Percentiles rank a stretch among this genome's conserved stretches.
Evolutionary conservation across 2,113 vertebrate genomes (phyloP).

Genomic region (Oenanthe oenanthe): DNA sequence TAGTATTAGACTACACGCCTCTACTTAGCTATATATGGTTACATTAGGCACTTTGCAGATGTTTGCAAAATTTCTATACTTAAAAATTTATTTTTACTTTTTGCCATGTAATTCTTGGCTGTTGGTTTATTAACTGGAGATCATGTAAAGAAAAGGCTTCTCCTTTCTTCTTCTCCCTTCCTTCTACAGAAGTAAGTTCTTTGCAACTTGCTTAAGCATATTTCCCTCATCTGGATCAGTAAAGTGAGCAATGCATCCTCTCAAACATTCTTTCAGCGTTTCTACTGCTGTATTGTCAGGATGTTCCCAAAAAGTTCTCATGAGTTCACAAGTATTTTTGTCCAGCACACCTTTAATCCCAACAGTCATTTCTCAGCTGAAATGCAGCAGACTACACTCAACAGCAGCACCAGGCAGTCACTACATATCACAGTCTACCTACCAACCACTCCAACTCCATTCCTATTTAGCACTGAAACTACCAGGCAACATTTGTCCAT

Average conservation of each 20-base stretch:
- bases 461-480: neutral
- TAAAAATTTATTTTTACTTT: neutral
- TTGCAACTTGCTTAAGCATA: neutral
- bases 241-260: neutral
- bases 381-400: neutral
- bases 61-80: neutral
- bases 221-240: neutral
- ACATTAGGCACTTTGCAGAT: neutral
- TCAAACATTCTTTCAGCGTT: neutral
- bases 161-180: neutral
- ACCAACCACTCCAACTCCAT: neutral
- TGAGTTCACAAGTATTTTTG: neutral
- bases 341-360: neutral
- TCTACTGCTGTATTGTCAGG: neutral
- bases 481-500: neutral
- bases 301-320: neutral
- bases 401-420: neutral
- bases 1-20: neutral
- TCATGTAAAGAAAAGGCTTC: neutral
- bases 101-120: neutral
- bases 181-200: neutral
- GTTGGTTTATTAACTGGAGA: neutral
- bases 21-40: neutral
- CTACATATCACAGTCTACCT: neutral
- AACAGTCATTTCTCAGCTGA: neutral